A percentile compares a stretch with the other conserved stretches of the same genome.
Conservation (phyloP, 2,113 vertebrate genomes). For the Petaurus breviceps region DNA sequence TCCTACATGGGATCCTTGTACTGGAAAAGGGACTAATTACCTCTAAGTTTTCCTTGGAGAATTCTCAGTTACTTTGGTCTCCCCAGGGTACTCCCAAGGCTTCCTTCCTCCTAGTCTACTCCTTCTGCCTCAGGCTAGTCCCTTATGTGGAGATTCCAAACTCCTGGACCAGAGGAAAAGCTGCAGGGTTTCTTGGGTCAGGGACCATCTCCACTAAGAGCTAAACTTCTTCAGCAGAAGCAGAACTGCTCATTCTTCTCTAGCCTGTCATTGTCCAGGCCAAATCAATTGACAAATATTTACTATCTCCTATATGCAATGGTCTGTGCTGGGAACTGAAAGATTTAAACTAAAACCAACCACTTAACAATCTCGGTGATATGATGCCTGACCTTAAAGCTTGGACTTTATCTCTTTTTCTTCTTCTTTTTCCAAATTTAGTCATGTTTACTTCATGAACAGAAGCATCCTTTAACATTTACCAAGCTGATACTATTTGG, state of each 20-base stretch:
- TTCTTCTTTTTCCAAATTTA: not conserved
- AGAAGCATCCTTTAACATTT: not conserved
- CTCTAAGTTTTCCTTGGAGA: not conserved
- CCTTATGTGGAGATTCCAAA: not conserved
- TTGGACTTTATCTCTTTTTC: not conserved
- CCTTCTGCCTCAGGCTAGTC: not conserved
- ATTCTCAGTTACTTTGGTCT: not conserved
- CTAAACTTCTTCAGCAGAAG: not conserved
- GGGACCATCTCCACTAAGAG: not conserved
- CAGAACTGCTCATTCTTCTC: not conserved
- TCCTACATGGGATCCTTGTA: not conserved
- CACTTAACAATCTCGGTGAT: not conserved
- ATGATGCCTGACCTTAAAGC: not conserved
- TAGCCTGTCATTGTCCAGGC: not conserved
- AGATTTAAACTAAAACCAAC: not conserved
- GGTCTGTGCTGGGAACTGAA: not conserved
- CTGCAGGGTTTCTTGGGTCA: not conserved
- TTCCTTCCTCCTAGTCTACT: not conserved
- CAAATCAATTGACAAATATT: not conserved
- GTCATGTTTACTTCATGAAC: not conserved
- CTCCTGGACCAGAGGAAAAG: not conserved
- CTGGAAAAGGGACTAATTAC: not conserved
- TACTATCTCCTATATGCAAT: not conserved
- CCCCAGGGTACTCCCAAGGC: not conserved
- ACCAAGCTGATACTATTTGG: not conserved